A percentile compares a stretch with the other conserved stretches of the same genome.
Conservation (phyloP, 2,113 vertebrate species). For the Clinocottus analis region DNA sequence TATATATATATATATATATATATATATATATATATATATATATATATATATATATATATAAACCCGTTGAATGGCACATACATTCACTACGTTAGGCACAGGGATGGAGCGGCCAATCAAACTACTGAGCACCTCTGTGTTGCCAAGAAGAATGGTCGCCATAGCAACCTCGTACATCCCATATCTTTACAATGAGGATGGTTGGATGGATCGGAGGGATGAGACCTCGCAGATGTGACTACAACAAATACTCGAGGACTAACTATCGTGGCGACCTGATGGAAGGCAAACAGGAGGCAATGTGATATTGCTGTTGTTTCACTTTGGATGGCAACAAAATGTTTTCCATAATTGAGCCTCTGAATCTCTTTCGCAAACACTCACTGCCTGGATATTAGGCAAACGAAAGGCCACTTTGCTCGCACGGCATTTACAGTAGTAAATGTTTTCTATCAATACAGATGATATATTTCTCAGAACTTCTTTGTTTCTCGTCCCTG, state of each 20-base stretch:
- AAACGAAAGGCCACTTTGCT: background rate
- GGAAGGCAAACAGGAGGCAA: background rate
- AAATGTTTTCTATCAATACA: background rate
- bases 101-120: slow-evolving; percentile 46
- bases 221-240: background rate
- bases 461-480: background rate
- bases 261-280: background rate
- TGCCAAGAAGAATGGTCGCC: slow-evolving; percentile 65
- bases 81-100: background rate
- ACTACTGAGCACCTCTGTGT: slow-evolving; percentile 39
- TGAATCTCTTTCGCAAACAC: background rate
- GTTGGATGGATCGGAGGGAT: background rate
- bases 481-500: background rate
- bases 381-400: background rate
- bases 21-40: too few species aligned
- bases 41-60: too few species aligned
- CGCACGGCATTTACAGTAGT: background rate
- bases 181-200: slow-evolving; percentile 42
- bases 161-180: slow-evolving; percentile 70
- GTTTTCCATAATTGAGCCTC: background rate
- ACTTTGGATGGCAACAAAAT: background rate
- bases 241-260: background rate
- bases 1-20: too few species aligned
- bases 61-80: background rate
- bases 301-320: background rate